These are phyloP conservation scores for Beaufortia kweichowensis DNA, from an alignment of 2,113 vertebrate species.

Conservation along the genomic window DNA sequence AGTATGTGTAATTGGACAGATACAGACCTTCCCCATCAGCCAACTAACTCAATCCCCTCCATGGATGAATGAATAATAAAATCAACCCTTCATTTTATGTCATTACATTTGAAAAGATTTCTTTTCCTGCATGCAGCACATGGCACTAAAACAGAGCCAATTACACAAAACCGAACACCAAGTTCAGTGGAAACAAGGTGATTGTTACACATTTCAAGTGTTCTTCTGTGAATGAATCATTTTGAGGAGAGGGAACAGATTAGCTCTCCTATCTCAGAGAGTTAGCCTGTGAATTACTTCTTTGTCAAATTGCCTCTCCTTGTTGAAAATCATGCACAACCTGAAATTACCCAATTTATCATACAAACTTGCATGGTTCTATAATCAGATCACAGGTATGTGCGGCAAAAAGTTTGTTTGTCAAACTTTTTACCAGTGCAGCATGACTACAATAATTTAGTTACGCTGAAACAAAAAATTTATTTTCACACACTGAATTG, in stretches of 20 bases:
- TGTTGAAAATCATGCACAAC: constrained; percentile 39
- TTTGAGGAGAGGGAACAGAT: constrained; percentile 45
- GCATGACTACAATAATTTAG: constrained; percentile 3
- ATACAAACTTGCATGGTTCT: neutral
- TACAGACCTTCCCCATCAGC: too few species aligned
- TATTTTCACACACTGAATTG: neutral
- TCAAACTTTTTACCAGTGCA: neutral
- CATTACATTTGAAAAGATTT: constrained; percentile 11
- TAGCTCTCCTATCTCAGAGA: constrained; percentile 24
- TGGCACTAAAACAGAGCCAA: constrained; percentile 15
- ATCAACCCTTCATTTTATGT: neutral
- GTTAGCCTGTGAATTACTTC: constrained; percentile 13
- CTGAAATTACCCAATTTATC: constrained; percentile 42
- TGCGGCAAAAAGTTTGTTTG: neutral
- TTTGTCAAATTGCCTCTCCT: constrained; percentile 33
- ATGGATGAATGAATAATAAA: constrained; percentile 2
- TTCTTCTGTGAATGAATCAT: constrained; percentile 49
- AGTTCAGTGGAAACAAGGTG: constrained; percentile 29
- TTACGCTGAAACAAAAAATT: neutral
- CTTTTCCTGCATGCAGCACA: neutral
- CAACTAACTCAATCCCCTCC: too few species aligned
- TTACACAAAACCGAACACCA: constrained; percentile 32
- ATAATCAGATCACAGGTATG: constrained; percentile 25
- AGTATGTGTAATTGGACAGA: too few species aligned
- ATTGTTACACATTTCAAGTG: constrained; percentile 48